Evolutionary conservation across 2,888 invertebrate species (phyloP).

Genomic region (Stenichneumon culpator): DNA sequence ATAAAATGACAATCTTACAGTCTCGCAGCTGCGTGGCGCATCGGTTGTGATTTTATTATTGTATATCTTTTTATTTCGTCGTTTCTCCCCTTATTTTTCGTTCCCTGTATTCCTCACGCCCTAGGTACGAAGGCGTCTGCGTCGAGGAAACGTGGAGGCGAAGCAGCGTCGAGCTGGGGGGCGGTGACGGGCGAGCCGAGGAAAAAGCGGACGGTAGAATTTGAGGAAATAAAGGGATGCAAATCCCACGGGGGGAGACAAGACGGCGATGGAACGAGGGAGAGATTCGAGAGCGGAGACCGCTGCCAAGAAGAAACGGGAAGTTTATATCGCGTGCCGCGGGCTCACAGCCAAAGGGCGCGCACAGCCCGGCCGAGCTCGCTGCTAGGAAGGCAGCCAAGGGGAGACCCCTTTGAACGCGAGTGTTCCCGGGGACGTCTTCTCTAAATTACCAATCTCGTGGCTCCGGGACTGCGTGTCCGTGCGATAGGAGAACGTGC

Average conservation of each 20-base stretch:
- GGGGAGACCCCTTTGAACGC: constrained; percentile 54
- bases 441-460: constrained; percentile 78
- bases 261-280: constrained; percentile 14
- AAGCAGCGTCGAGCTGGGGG: constrained; percentile 25
- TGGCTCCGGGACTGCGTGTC: constrained; percentile 70
- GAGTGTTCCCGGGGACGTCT: constrained; percentile 71
- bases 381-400: constrained; percentile 6
- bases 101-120: constrained; percentile 2
- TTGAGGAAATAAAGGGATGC: constrained; percentile 72
- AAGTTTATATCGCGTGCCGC: constrained; percentile 73
- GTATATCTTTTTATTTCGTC: constrained; percentile 4
- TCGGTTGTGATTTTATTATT: constrained; percentile 16
- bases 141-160: constrained; percentile 25
- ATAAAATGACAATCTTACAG: constrained; percentile 44
- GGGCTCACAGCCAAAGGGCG: constrained; percentile 43
- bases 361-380: background rate
- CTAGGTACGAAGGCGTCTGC: constrained; percentile 34
- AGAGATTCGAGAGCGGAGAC: constrained; percentile 40
- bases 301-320: constrained; percentile 70
- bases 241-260: constrained; percentile 72
- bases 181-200: constrained; percentile 21
- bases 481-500: constrained; percentile 54
- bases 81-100: background rate
- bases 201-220: constrained; percentile 63
- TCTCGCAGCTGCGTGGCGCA: constrained; percentile 5